Base-by-base conservation (phyloP, 2,113 vertebrate species). In the Stegostoma tigrinum region DNA sequence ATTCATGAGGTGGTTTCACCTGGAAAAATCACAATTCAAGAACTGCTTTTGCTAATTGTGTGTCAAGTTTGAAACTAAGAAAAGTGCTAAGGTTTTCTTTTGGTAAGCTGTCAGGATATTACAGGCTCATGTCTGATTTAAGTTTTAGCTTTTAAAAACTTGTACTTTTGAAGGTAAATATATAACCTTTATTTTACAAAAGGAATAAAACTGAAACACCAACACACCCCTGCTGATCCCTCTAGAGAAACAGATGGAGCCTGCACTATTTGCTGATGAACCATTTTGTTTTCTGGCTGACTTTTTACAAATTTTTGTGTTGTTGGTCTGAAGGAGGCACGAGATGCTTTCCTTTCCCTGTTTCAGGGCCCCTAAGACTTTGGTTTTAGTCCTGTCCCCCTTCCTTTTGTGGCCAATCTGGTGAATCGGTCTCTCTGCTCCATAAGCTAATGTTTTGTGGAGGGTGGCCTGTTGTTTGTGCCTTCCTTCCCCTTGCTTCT, bases 401-500 rank as follows among this genome's bases (percentile, higher is more conserved):
- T 27, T 72, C 70, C 27, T 72, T 72, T 72, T 27, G 23, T 27
- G 70, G 24, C 7, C 24, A 30, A 8, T 72, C 27, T 34, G 24
- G 23, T 27, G 7, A 70, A 34, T 75, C 10, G 30, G 30, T 34
- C 30, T 12, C 8, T 14, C 30, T 34, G 72, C 34, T 75, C 72
- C 8, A 2, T 34, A 75, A 75, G 30, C 72, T n/a, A 8, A 75
- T 75, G 72, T 72, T 72, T 72, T 52, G 55, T 55, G 91, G 91
- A 52, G 72, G 48, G 15, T 19, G 91, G 66, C 91, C 61, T 97
- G 97, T 97, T 97, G 72, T 96, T 97, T 98, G 97, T 98, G 55
- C 97, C 97, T 98, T 97, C 97, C 97, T 97, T 7, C 97, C 96
- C 97, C 96, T 97, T 97, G 97, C 96, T 80, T 80, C 97, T 85